Percentiles rank a stretch among this genome's conserved stretches.
Evolutionary conservation across 1,140 invertebrate species (phyloP).

Genomic region (Leptoteleia sp.): DNA sequence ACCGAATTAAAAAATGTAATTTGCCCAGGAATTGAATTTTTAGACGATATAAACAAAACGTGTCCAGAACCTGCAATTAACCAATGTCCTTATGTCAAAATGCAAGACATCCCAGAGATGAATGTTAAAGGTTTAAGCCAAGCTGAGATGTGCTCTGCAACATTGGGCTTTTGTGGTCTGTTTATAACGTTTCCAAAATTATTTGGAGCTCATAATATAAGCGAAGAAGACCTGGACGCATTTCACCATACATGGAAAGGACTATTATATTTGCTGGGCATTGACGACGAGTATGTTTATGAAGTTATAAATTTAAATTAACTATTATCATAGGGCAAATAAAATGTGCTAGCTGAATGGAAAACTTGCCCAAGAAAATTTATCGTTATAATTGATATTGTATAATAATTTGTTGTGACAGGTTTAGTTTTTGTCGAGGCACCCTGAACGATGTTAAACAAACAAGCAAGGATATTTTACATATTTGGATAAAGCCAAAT

Average conservation of each 20-base stretch:
- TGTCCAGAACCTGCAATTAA: slow-evolving; percentile 55
- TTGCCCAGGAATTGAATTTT: slow-evolving; percentile 69
- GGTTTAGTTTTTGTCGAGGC: slow-evolving; percentile 83
- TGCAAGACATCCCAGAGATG: slow-evolving; percentile 78
- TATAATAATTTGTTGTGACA: too few species aligned
- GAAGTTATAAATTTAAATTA: too few species aligned
- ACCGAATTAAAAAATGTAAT: slow-evolving; percentile 78
- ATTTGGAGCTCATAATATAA: slow-evolving; percentile 83
- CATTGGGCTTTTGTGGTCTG: slow-evolving; percentile 90
- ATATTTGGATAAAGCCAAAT: slow-evolving; percentile 75
- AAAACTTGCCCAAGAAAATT: too few species aligned
- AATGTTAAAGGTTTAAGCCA: slow-evolving; percentile 81
- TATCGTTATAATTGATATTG: too few species aligned
- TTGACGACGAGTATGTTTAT: slow-evolving; percentile 89
- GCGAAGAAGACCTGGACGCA: slow-evolving; percentile 85
- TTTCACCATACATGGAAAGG: slow-evolving; percentile 91
- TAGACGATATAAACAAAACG: slow-evolving; percentile 59
- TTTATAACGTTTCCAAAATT: slow-evolving; percentile 83
- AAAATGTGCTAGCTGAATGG: too few species aligned
- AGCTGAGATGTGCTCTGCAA: slow-evolving; percentile 89
- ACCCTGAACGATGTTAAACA: slow-evolving; percentile 75
- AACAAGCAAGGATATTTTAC: slow-evolving; percentile 75
- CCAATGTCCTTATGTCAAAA: slow-evolving; percentile 75
- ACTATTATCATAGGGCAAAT: too few species aligned
- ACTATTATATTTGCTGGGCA: slow-evolving; percentile 89